These are phyloP conservation scores for Torymus tubicola DNA, from an alignment of 2,888 invertebrate genomes.

Conservation along the genomic window DNA sequence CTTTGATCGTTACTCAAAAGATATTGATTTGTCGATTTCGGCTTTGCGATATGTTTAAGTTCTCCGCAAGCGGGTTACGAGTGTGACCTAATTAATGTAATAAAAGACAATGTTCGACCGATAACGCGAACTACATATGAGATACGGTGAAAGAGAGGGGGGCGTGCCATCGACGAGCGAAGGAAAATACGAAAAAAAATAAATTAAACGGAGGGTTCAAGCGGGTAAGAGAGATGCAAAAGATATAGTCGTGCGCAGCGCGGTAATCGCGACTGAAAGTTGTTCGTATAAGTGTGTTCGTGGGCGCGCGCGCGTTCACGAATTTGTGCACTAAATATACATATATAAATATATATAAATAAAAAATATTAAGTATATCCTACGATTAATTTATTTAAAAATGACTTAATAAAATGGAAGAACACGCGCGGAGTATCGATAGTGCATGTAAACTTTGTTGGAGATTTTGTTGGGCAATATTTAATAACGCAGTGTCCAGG, in stretches of 20 bases:
- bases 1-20: conserved; percentile 14
- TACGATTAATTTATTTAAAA: conserved; percentile 33
- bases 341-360: conserved; percentile 13
- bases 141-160: conserved; percentile 35
- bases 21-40: background rate
- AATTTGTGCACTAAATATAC: conserved; percentile 36
- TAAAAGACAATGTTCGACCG: conserved; percentile 17
- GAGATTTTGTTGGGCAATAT: too few species aligned
- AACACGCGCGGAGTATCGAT: background rate
- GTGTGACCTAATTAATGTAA: background rate
- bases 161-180: conserved; percentile 63
- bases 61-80: background rate
- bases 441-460: too few species aligned
- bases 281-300: conserved; percentile 20
- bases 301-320: conserved; percentile 6
- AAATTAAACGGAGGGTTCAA: background rate
- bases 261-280: conserved; percentile 30
- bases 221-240: background rate
- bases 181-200: conserved; percentile 20
- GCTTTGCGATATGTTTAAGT: background rate
- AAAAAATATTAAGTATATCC: conserved; percentile 22
- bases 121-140: background rate
- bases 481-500: too few species aligned
- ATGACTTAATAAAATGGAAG: conserved; percentile 23
- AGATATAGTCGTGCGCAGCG: conserved; percentile 40